These are phyloP conservation scores for Poeciliopsis turneri DNA, from an alignment of 2,797 vertebrate species.

Conservation along the genomic window DNA sequence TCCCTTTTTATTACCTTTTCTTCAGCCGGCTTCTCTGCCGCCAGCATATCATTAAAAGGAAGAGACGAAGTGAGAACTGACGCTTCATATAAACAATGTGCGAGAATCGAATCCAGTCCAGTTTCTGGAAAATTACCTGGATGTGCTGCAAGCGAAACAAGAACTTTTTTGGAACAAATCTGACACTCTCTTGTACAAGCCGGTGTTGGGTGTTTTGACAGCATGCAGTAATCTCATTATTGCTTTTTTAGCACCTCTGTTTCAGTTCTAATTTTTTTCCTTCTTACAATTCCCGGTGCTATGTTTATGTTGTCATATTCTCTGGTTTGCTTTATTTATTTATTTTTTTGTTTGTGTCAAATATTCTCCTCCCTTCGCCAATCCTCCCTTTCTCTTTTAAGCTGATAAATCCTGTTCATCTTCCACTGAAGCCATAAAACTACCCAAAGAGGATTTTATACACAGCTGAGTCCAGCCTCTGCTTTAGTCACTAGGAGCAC, in stretches of 20 bases:
- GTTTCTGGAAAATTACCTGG: slow-evolving; percentile 22
- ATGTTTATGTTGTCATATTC: slow-evolving; percentile 17
- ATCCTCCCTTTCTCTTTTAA: slow-evolving; percentile 18
- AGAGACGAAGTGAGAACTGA: slow-evolving; percentile 6
- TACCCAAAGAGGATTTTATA: slow-evolving; percentile 44
- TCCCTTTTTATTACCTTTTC: slow-evolving; percentile 44
- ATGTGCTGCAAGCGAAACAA: slow-evolving; percentile 3
- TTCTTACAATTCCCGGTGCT: slow-evolving; percentile 28
- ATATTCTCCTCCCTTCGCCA: neutral
- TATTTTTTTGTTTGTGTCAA: neutral
- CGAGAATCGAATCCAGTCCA: slow-evolving; percentile 11
- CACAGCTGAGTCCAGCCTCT: slow-evolving; percentile 19
- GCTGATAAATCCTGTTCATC: slow-evolving; percentile 52
- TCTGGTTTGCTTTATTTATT: neutral
- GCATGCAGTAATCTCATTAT: slow-evolving; percentile 50
- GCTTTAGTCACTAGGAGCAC: slow-evolving; percentile 3
- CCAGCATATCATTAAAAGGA: slow-evolving; percentile 11
- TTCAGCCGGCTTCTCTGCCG: slow-evolving; percentile 20
- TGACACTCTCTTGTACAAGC: slow-evolving; percentile 12
- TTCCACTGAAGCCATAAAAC: slow-evolving; percentile 25
- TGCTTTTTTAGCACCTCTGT: slow-evolving; percentile 54
- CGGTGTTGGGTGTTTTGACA: slow-evolving; percentile 61
- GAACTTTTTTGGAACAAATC: slow-evolving; percentile 5
- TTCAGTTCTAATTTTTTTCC: slow-evolving; percentile 21
- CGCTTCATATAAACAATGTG: slow-evolving; percentile 12